Base-by-base conservation (phyloP, 2,888 invertebrate genomes). In the Catocala nupta region DNA sequence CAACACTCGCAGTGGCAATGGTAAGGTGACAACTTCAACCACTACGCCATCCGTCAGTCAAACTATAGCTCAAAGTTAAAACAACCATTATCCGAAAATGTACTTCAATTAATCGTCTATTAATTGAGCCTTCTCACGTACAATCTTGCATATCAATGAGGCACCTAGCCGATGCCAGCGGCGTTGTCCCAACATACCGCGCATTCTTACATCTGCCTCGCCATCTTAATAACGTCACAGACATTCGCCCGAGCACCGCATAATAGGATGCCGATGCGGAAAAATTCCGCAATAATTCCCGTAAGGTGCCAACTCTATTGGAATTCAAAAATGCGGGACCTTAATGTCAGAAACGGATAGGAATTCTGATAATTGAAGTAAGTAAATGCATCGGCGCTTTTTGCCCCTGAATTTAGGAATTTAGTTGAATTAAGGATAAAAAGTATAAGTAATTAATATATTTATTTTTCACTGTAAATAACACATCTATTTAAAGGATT, bases 191-290 rank as follows among this genome's bases (percentile, higher is more conserved):
- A 42, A 50, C 66, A 76, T 79, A 70, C 71, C 76, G 53, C 34
- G 63, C 77, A 75, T 73, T 78, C 78, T 68, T 65, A 59, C 71
- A 70, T 45, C 56, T 55, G 50, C 70, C 68, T 63, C 62, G 63
- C 70, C 70, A 64, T 81, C 88, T 89, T 84, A 90, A 92, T 92
- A 90, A 85, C 80, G 78, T 43, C 64, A 44, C 63, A 63, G 83
- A 83, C 80, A 82, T 82, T 70, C 79, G 78, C 71, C 67, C 68
- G 61, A 64, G 48, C 61, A 71, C 71, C 80, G 80, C 81, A 91
- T 92, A 92, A 92, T 92, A 81, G 91, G 75, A 88, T 91, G 81
- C 92, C 91, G 81, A 87, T 80, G 89, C 78, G 90, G 84, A 89
- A 90, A 90, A 89, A 91, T 91, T 87, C 83, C 87, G 78, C 83